A percentile compares a stretch with the other conserved stretches of the same genome.
phyloP scores from a whole-genome alignment of 92 coral and sea anemone species.

The Heteractis magnifica region DNA sequence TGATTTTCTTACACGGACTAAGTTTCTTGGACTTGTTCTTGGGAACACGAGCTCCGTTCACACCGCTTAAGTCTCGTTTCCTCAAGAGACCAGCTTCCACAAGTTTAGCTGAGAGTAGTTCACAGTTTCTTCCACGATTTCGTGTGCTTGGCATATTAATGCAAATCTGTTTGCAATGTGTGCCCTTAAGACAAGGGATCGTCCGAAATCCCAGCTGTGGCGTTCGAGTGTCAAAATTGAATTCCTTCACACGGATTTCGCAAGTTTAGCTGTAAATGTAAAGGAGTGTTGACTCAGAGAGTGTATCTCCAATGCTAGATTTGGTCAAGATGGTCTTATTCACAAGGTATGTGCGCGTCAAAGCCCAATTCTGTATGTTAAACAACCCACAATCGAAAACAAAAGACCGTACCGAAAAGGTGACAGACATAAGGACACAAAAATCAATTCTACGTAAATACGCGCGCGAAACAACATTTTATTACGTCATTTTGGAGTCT shows the following conservation, averaged over 20 bases:
- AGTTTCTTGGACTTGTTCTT: conserved; percentile 42
- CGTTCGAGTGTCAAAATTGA: conserved; percentile 8
- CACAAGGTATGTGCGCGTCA: conserved; percentile 38
- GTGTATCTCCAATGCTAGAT: background rate
- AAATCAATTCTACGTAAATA: conserved; percentile 55
- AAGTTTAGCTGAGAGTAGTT: conserved; percentile 38
- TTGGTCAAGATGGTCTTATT: conserved; percentile 20
- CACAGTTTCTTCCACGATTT: conserved; percentile 30
- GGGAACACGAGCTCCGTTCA: background rate
- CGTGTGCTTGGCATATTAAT: conserved; percentile 43
- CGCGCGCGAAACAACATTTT: conserved; percentile 54
- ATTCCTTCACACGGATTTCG: background rate
- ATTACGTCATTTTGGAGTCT: conserved; percentile 65
- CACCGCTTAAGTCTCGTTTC: conserved; percentile 14
- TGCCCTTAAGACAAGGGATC: conserved; percentile 5
- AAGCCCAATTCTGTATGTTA: conserved; percentile 28
- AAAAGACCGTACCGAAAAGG: conserved; percentile 23
- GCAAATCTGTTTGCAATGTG: background rate
- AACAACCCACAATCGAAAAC: conserved; percentile 25
- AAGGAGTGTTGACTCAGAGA: background rate
- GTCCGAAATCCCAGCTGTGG: background rate
- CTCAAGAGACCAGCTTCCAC: conserved; percentile 32
- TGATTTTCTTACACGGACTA: conserved; percentile 41
- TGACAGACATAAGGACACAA: conserved; percentile 48
- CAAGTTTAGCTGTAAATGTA: background rate